A percentile compares a stretch with the other conserved stretches of the same genome.
phyloP scores from a whole-genome alignment of 2,888 invertebrate species.

The Xanthostigma xanthostigma region DNA sequence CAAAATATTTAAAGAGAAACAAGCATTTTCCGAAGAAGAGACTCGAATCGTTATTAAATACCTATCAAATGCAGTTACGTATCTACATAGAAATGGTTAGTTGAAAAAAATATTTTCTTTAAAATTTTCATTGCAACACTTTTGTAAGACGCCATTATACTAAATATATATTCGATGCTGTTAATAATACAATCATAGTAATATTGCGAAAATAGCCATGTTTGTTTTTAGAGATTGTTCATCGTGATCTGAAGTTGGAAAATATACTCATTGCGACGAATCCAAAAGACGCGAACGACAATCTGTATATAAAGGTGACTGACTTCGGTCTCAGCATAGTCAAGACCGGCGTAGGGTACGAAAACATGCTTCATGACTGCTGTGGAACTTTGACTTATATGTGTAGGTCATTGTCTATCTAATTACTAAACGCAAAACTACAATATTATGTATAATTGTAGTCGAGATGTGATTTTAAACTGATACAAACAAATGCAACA shows the following conservation, averaged over 20 bases:
- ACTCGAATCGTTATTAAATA: slow-evolving; percentile 24
- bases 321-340: slow-evolving; percentile 41
- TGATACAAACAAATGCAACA: too few relatives aligned
- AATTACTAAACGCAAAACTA: too few relatives aligned
- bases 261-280: slow-evolving; percentile 33
- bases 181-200: background rate
- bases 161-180: background rate
- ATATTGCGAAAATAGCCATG: too few relatives aligned
- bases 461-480: too few relatives aligned
- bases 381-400: slow-evolving; percentile 41
- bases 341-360: slow-evolving; percentile 31
- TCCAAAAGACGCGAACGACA: slow-evolving; percentile 29
- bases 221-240: slow-evolving; percentile 28
- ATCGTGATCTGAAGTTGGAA: slow-evolving; percentile 32
- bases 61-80: slow-evolving; percentile 26
- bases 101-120: slow-evolving; percentile 1
- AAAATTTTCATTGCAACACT: too few relatives aligned
- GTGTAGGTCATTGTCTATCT: slow-evolving; percentile 23
- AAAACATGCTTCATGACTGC: slow-evolving; percentile 36
- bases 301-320: slow-evolving; percentile 36
- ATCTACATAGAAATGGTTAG: slow-evolving; percentile 30
- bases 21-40: slow-evolving; percentile 24
- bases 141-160: too few relatives aligned
- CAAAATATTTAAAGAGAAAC: slow-evolving; percentile 22
- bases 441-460: too few relatives aligned